A percentile compares a stretch with the other conserved stretches of the same genome.
phyloP scores from a whole-genome alignment of 2,113 vertebrate genomes.

The Gambusia holbrooki region DNA sequence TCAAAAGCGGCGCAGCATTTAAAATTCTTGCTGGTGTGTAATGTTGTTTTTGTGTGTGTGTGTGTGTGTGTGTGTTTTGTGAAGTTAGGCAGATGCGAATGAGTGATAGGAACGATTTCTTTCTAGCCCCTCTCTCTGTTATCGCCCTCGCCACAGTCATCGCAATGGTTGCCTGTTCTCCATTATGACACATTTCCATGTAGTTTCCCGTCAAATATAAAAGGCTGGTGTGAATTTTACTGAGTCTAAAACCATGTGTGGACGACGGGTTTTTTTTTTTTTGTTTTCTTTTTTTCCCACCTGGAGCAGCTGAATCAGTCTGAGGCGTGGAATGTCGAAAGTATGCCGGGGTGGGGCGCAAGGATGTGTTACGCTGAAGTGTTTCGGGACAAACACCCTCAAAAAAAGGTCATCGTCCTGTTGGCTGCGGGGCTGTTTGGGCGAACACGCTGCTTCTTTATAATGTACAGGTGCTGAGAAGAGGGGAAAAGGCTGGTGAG shows the following conservation, averaged over 20 bases:
- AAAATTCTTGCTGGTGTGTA: conserved; percentile 57
- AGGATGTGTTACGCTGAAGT: conserved; percentile 74
- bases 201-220: conserved; percentile 75
- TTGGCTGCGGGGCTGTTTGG: conserved; percentile 59
- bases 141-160: conserved; percentile 55
- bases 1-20: conserved; percentile 62
- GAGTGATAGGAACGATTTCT: conserved; percentile 20
- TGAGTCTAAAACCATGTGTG: conserved; percentile 72
- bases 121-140: conserved; percentile 24
- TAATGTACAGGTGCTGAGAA: conserved; percentile 79
- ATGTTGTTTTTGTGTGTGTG: conserved; percentile 36
- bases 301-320: conserved; percentile 52
- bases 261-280: conserved; percentile 16
- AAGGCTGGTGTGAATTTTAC: conserved; percentile 77
- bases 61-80: background rate
- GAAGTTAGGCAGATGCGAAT: conserved; percentile 27
- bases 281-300: conserved; percentile 39
- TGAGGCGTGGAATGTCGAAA: conserved; percentile 52
- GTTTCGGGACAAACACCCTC: conserved; percentile 74
- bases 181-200: conserved; percentile 68
- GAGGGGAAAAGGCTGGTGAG: conserved; percentile 39
- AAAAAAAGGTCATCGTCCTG: conserved; percentile 46
- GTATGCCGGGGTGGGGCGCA: conserved; percentile 35
- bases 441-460: conserved; percentile 65
- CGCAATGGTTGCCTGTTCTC: conserved; percentile 56